Conservation (phyloP, 2,888 invertebrate genomes). For the Drosophila meridiana region DNA sequence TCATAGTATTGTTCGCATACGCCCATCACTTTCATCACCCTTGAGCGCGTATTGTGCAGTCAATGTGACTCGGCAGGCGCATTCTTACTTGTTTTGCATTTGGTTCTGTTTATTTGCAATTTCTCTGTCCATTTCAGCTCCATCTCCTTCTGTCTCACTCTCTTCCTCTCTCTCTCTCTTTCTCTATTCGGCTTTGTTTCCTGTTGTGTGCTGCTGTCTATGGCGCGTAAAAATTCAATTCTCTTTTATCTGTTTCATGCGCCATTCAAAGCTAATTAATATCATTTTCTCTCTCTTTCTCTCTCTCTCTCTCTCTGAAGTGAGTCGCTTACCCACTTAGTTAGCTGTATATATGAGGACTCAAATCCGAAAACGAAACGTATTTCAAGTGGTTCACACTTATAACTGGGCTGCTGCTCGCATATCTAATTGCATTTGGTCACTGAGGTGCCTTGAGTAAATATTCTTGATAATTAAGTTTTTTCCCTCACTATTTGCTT, state of each 20-base stretch:
- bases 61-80: not conserved
- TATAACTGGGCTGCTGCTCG: not conserved
- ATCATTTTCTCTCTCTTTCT: not conserved
- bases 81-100: slow-evolving; percentile 49
- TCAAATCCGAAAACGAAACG: not conserved
- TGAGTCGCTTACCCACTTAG: not conserved
- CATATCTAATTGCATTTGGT: not conserved
- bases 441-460: slow-evolving; percentile 2
- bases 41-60: not conserved
- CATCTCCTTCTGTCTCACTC: not conserved
- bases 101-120: slow-evolving; percentile 49
- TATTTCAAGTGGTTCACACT: not conserved
- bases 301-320: not conserved
- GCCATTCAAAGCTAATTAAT: slow-evolving; percentile 49
- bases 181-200: slow-evolving; percentile 41
- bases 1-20: not conserved
- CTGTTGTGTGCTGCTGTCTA: slow-evolving; percentile 28
- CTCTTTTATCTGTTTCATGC: slow-evolving; percentile 52
- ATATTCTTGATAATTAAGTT: slow-evolving; percentile 5
- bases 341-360: not conserved
- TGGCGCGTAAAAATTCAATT: slow-evolving; percentile 61
- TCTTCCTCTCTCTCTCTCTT: not conserved
- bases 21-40: not conserved
- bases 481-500: not conserved
- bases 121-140: slow-evolving; percentile 9